Evolutionary conservation across 2,797 vertebrate species (phyloP).

Genomic region (Melanotaenia boesemani): DNA sequence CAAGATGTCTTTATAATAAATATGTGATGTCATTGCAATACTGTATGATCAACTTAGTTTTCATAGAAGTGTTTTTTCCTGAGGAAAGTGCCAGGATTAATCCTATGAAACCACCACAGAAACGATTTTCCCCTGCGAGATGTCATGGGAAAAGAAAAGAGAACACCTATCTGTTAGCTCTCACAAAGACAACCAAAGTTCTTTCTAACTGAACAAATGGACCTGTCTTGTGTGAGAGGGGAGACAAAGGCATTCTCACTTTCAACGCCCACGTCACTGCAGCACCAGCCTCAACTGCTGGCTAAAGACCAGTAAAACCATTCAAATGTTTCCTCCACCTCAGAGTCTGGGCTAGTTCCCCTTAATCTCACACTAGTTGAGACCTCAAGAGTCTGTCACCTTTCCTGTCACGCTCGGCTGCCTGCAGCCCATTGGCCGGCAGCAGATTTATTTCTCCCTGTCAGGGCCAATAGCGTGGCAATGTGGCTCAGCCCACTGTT

Average conservation of each 20-base stretch:
- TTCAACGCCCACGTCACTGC: constrained; percentile 60
- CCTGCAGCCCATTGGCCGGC: constrained; percentile 85
- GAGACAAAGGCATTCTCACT: constrained; percentile 73
- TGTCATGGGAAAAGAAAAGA: constrained; percentile 67
- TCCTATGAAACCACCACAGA: constrained; percentile 41
- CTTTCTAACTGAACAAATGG: constrained; percentile 82
- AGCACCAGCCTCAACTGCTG: constrained; percentile 54
- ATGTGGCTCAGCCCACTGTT: constrained; percentile 83
- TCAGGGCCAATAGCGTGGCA: constrained; percentile 86
- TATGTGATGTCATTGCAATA: not conserved
- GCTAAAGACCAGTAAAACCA: constrained; percentile 71
- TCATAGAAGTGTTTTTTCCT: constrained; percentile 23
- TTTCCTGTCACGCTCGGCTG: constrained; percentile 82
- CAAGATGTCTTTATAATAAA: constrained; percentile 9
- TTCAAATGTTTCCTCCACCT: constrained; percentile 74
- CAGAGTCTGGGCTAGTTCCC: constrained; percentile 69
- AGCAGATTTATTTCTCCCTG: constrained; percentile 89
- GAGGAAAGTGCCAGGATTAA: constrained; percentile 28
- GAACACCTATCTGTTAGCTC: constrained; percentile 75
- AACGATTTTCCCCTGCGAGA: constrained; percentile 52
- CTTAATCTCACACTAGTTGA: constrained; percentile 78
- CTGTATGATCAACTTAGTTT: constrained; percentile 10
- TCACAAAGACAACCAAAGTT: constrained; percentile 74
- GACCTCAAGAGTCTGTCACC: constrained; percentile 81
- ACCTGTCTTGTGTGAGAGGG: constrained; percentile 73